These are phyloP conservation scores for Bubo blakistoni DNA, from an alignment of 2,113 vertebrate genomes.

Conservation along the genomic window DNA sequence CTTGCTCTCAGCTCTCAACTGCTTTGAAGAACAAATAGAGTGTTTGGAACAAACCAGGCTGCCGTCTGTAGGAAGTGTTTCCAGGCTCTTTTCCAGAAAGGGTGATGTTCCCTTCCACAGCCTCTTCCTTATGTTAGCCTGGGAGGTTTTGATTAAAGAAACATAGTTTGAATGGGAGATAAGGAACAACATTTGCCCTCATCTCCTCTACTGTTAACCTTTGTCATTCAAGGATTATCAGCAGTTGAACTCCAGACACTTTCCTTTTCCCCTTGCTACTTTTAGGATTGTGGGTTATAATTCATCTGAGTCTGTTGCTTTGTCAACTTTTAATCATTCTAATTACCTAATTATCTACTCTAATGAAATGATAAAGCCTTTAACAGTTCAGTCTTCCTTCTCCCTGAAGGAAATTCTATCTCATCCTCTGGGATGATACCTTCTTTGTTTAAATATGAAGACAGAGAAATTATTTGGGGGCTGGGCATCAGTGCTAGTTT, in stretches of 20 bases:
- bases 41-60: slow-evolving; percentile 41
- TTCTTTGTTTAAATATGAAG: slow-evolving; percentile 23
- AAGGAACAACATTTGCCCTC: slow-evolving; percentile 1
- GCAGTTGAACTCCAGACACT: neutral
- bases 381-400: slow-evolving; percentile 16
- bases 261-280: slow-evolving; percentile 2
- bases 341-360: slow-evolving; percentile 53
- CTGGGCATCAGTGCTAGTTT: neutral
- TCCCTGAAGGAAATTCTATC: neutral
- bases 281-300: slow-evolving; percentile 15
- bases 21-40: slow-evolving; percentile 24
- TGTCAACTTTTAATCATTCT: slow-evolving; percentile 57
- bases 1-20: slow-evolving; percentile 10
- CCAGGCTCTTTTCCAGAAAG: slow-evolving; percentile 50
- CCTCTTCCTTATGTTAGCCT: slow-evolving; percentile 35
- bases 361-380: slow-evolving; percentile 51
- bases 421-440: neutral
- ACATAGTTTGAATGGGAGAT: neutral
- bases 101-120: slow-evolving; percentile 17
- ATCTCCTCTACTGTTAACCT: slow-evolving; percentile 1
- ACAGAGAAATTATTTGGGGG: neutral
- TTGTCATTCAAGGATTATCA: slow-evolving; percentile 3
- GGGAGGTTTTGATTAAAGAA: slow-evolving; percentile 33
- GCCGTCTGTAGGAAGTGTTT: slow-evolving; percentile 48
- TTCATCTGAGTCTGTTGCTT: slow-evolving; percentile 29